These are phyloP conservation scores for Dendrocincla tyrannina DNA, from an alignment of 2,797 vertebrate species.

Conservation along the genomic window DNA sequence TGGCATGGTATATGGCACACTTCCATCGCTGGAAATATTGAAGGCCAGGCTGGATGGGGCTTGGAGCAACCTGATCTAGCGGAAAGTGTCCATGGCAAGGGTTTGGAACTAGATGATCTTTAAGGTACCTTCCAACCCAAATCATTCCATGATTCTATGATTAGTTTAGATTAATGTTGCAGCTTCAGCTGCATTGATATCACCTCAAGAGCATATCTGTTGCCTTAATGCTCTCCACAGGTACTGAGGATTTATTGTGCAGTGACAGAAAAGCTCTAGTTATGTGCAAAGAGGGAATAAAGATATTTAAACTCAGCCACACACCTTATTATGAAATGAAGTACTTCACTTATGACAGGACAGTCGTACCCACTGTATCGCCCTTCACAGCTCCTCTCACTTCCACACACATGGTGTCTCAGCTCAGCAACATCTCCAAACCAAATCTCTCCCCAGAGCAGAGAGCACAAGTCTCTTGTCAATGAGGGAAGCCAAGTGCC, in stretches of 20 bases:
- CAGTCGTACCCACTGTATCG: accelerated
- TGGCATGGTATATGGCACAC: accelerated
- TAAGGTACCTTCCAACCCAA: background rate
- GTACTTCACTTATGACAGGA: background rate
- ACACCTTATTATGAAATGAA: background rate
- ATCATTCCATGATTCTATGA: background rate
- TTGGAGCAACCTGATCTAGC: background rate
- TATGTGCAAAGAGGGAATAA: background rate
- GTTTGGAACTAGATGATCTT: background rate
- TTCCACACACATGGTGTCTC: background rate
- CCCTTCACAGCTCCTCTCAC: background rate
- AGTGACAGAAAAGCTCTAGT: background rate
- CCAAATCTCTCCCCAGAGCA: background rate
- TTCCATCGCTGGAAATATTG: background rate
- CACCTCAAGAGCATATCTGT: background rate
- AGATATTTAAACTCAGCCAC: background rate
- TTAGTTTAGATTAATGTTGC: background rate
- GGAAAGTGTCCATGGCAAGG: background rate
- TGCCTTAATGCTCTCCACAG: background rate
- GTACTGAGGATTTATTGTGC: background rate
- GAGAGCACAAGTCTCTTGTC: background rate
- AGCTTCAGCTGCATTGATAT: background rate
- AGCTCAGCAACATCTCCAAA: background rate
- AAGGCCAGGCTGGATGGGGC: background rate
- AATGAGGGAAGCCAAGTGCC: background rate